These are phyloP conservation scores for Orthosia incerta DNA, from an alignment of 2,888 invertebrate species.

Conservation along the genomic window DNA sequence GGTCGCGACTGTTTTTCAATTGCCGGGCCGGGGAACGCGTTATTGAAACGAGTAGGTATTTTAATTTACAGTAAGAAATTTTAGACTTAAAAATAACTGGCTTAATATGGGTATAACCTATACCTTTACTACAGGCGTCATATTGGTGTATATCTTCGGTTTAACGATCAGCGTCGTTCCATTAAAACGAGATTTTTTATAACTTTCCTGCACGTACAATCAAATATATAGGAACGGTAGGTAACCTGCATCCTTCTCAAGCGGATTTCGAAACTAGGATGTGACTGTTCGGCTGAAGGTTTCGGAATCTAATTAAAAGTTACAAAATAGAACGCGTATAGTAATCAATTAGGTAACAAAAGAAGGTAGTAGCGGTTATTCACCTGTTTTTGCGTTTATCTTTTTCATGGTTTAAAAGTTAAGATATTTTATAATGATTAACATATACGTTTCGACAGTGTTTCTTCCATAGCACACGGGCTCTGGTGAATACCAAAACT, in stretches of 20 bases:
- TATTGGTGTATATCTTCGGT: not conserved
- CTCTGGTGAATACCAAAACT: not conserved
- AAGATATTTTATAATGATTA: not conserved
- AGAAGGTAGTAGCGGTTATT: not conserved
- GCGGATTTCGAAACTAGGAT: slow-evolving; percentile 2
- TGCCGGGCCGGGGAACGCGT: not conserved
- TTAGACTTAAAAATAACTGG: not conserved
- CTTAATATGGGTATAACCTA: not conserved
- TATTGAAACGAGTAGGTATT: not conserved
- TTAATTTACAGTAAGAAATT: not conserved
- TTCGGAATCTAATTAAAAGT: slow-evolving; percentile 46
- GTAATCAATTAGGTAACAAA: slow-evolving; percentile 19
- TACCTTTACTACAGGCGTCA: slow-evolving; percentile 1
- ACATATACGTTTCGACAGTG: not conserved
- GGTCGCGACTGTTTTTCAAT: not conserved
- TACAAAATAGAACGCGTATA: slow-evolving; percentile 7
- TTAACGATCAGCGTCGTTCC: not conserved
- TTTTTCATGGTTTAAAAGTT: not conserved
- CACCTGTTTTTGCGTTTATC: not conserved
- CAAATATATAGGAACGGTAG: not conserved
- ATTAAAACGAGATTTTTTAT: not conserved
- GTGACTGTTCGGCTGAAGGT: slow-evolving; percentile 7
- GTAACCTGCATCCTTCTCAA: not conserved
- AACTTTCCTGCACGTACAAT: not conserved
- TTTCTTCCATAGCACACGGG: not conserved